Base-by-base conservation (phyloP, 2,888 invertebrate species). In the Rotaria macrura region DNA sequence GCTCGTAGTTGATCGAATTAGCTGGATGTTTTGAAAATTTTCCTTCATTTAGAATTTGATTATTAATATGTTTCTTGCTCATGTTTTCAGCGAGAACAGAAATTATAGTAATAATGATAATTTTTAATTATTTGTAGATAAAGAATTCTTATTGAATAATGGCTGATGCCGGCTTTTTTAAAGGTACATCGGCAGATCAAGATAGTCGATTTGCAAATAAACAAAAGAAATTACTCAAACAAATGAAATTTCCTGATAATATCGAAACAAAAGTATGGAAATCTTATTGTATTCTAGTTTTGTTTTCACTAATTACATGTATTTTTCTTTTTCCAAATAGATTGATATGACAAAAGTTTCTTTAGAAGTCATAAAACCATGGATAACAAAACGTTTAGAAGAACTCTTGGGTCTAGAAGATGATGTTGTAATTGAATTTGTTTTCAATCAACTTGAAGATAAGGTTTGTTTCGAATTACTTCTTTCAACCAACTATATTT, bases 141-240 rank as follows among this genome's bases (percentile, higher is more conserved):
- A 38, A 34, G 17, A 65, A 34, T 65, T 34, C 29, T 3, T 17
- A 65, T 29, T 34, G 7, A 65, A 55, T 38, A 72, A 90, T 90
- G 90, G 88, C 89, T 74, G 90, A 90, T 87, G 90, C 90, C 14
- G 90, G 90, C 7, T 90, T 89, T 87, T 90, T 90, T 87, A 88
- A 90, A 84, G 99, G 99, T 88, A 99, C 98, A 54, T 97, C 95
- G 89, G 95, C 97, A 87, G 97, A 98, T 91, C 99, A 99, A 92
- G 99, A 99, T 92, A 97, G 96, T 90, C 94, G 99, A 90, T 99
- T 99, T 92, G 95, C 97, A 90, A 98, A 99, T 92, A 99, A 99
- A 92, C 97, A 98, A 92, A 98, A 99, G 92, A 99, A 99, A 91
- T 93, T 99, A 84, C 93, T 99, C 92, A 98, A 97, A 91, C 95